Evolutionary conservation across 2,113 vertebrate species (phyloP).

Genomic region (Tympanuchus pallidicinctus): DNA sequence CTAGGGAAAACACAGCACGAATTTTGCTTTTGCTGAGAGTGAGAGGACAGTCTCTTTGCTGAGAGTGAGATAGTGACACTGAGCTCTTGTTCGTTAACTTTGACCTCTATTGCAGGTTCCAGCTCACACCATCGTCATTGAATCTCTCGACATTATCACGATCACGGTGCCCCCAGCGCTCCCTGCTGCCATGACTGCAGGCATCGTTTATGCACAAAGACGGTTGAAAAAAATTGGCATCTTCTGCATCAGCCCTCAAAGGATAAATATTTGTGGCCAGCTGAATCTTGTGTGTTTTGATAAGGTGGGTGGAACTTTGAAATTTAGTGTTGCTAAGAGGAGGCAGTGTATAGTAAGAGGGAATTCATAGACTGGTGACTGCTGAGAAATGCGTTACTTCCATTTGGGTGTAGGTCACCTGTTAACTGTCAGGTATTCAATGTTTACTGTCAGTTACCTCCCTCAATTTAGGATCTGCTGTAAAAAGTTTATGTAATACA

Average conservation of each 20-base stretch:
- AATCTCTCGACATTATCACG: slow-evolving; percentile 97
- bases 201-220: slow-evolving; percentile 95
- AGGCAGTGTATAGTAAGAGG: neutral
- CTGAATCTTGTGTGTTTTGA: slow-evolving; percentile 98
- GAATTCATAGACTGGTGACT: neutral
- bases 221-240: slow-evolving; percentile 91
- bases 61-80: neutral
- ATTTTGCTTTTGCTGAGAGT: neutral
- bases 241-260: slow-evolving; percentile 97
- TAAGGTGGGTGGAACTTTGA: slow-evolving; percentile 83
- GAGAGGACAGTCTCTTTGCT: neutral
- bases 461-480: neutral
- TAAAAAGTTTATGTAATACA: neutral
- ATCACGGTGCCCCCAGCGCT: slow-evolving; percentile 97
- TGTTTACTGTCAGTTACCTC: neutral
- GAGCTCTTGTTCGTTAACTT: neutral
- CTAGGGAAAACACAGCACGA: neutral
- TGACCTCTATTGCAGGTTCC: slow-evolving; percentile 78
- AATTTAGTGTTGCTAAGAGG: neutral
- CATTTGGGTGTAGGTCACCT: accelerated
- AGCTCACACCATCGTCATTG: slow-evolving; percentile 87
- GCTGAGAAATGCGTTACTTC: neutral
- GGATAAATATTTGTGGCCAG: slow-evolving; percentile 98
- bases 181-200: slow-evolving; percentile 96
- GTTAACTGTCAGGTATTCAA: neutral